Conservation (phyloP, 2,113 vertebrate species). For the Pongo pygmaeus region DNA sequence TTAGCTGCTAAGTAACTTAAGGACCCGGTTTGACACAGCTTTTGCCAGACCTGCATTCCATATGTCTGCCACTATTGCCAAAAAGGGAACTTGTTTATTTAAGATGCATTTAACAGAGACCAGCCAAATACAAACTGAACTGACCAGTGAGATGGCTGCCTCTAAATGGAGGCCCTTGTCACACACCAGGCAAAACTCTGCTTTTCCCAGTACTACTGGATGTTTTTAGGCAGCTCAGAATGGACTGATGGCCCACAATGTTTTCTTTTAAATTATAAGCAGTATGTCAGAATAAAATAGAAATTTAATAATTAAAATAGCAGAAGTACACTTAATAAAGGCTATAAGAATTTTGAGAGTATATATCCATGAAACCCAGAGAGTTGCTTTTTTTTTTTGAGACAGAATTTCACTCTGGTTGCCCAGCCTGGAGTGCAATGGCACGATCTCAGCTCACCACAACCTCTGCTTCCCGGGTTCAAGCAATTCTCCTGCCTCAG, state of each 20-base stretch:
- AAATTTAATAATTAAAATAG: not conserved
- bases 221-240: not conserved
- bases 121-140: not conserved
- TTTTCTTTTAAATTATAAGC: not conserved
- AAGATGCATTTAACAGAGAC: constrained; percentile 51
- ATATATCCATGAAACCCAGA: not conserved
- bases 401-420: too few relatives aligned
- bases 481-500: too few relatives aligned
- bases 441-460: too few relatives aligned
- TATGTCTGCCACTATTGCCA: constrained; percentile 38
- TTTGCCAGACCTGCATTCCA: constrained; percentile 35
- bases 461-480: too few relatives aligned
- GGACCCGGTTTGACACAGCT: not conserved
- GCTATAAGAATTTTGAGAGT: not conserved
- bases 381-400: not conserved
- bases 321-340: constrained; percentile 20
- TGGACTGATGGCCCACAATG: not conserved
- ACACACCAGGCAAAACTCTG: not conserved
- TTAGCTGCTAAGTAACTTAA: constrained; percentile 40
- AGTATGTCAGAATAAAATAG: constrained; percentile 16
- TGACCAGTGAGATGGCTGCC: not conserved
- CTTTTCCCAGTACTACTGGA: not conserved
- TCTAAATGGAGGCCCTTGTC: not conserved
- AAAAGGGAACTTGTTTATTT: constrained; percentile 58
- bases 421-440: too few relatives aligned